These are phyloP conservation scores for Troides helena DNA, from an alignment of 2,888 invertebrate genomes.

Conservation along the genomic window DNA sequence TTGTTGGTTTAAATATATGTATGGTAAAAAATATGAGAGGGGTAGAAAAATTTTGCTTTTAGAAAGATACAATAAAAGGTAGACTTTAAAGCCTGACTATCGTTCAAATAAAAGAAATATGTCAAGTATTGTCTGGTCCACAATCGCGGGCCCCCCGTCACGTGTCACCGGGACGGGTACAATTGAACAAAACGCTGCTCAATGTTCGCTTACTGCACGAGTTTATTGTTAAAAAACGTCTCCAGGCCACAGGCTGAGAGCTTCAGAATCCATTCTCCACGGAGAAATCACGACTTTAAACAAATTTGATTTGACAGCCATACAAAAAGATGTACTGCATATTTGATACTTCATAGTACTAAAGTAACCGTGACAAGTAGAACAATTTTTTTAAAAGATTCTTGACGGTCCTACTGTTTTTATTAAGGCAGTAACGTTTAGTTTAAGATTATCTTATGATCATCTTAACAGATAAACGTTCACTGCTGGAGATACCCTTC, in stretches of 20 bases:
- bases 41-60: not conserved
- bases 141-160: constrained; percentile 25
- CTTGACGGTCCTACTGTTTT: too few relatives aligned
- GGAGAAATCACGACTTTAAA: not conserved
- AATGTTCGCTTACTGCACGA: constrained; percentile 15
- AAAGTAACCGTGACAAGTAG: too few relatives aligned
- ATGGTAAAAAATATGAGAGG: not conserved
- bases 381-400: too few relatives aligned
- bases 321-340: too few relatives aligned
- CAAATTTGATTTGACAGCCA: not conserved
- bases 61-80: constrained; percentile 10
- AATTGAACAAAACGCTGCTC: constrained; percentile 24
- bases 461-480: too few relatives aligned
- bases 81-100: constrained; percentile 22
- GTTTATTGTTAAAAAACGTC: constrained; percentile 24
- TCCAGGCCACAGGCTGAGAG: constrained; percentile 13
- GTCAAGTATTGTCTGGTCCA: constrained; percentile 25
- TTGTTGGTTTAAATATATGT: too few relatives aligned
- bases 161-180: constrained; percentile 16
- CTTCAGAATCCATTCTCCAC: constrained; percentile 4
- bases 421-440: too few relatives aligned
- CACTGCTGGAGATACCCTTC: too few relatives aligned
- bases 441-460: too few relatives aligned
- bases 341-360: too few relatives aligned
- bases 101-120: constrained; percentile 28